Percentiles rank a stretch among this genome's conserved stretches.
Conservation (phyloP, 2,113 vertebrate species). For the Macroglossus sobrinus region DNA sequence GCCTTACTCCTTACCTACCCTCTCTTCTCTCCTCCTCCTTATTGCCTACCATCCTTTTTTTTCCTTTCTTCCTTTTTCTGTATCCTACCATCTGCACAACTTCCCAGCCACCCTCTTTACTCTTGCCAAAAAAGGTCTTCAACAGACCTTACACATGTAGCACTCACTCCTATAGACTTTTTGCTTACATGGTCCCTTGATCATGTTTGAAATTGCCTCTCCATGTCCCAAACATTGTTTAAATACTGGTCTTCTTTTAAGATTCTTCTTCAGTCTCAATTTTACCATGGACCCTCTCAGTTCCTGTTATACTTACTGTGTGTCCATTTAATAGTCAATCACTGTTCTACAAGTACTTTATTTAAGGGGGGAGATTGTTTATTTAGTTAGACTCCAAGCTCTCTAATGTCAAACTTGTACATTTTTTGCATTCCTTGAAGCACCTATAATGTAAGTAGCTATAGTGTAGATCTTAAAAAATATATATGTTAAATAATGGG, state of each 20-base stretch:
- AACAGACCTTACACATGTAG: background rate
- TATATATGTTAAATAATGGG: background rate
- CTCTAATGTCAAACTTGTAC: background rate
- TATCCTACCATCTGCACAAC: background rate
- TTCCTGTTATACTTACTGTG: background rate
- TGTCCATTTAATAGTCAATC: background rate
- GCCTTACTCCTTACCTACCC: background rate
- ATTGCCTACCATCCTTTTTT: no score
- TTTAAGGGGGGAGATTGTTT: background rate
- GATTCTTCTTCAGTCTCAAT: background rate
- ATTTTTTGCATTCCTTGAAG: background rate
- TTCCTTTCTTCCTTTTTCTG: background rate
- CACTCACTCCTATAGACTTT: background rate
- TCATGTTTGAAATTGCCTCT: background rate
- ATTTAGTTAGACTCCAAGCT: background rate
- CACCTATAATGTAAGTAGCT: background rate
- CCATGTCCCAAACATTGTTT: background rate
- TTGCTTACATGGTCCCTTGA: background rate
- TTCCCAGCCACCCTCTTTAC: background rate
- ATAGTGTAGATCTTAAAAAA: background rate
- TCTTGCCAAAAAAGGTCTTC: background rate
- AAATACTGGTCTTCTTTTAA: background rate
- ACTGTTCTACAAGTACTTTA: background rate
- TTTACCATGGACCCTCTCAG: background rate
- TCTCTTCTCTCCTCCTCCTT: background rate